Percentiles rank a stretch among this genome's conserved stretches.
phyloP scores from a whole-genome alignment of 2,797 vertebrate species.

The Megaceryle alcyon region DNA sequence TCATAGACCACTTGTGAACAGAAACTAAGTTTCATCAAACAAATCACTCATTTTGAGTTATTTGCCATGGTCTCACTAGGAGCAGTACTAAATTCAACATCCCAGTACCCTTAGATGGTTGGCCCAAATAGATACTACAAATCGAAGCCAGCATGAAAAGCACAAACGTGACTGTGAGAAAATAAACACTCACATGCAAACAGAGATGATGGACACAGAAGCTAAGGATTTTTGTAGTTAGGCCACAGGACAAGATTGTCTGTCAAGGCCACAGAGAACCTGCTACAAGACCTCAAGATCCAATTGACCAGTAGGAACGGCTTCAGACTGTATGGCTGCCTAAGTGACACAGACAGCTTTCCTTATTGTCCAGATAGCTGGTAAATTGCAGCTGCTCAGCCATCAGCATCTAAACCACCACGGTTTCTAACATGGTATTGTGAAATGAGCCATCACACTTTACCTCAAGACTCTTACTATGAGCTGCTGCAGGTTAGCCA shows the following conservation, averaged over 20 bases:
- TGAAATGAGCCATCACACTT: not conserved
- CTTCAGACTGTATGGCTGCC: not conserved
- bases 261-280: not conserved
- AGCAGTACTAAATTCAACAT: not conserved
- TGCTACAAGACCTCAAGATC: not conserved
- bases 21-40: not conserved
- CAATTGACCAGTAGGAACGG: accelerated
- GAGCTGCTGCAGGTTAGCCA: not conserved
- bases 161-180: not conserved
- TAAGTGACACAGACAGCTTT: not conserved
- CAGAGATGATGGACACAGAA: not conserved
- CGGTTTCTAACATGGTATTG: not conserved
- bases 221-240: not conserved
- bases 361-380: not conserved
- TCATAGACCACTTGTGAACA: not conserved
- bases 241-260: not conserved
- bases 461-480: not conserved
- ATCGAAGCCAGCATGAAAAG: not conserved
- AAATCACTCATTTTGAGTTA: not conserved
- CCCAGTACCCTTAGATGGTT: not conserved
- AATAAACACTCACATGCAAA: not conserved
- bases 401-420: accelerated
- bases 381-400: not conserved
- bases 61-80: not conserved
- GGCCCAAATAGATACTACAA: not conserved